These are phyloP conservation scores for Onychorhynchus coronatus DNA, from an alignment of 2,113 vertebrate genomes.

Conservation along the genomic window DNA sequence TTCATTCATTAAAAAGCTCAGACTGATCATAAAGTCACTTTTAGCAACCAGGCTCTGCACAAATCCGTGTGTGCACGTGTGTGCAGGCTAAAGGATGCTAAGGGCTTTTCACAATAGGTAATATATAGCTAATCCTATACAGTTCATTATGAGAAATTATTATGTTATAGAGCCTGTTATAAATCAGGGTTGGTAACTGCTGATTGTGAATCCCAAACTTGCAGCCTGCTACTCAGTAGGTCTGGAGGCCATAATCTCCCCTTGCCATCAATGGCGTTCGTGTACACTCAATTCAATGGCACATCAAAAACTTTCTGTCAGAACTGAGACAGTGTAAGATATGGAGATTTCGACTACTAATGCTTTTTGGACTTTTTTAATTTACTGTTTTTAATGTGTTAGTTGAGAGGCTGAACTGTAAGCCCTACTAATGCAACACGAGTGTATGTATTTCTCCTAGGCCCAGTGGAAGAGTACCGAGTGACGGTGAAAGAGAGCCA, in stretches of 20 bases:
- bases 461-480: conserved; percentile 91
- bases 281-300: neutral
- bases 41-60: neutral
- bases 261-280: neutral
- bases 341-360: neutral
- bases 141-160: neutral
- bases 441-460: conserved; percentile 64
- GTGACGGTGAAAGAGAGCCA: conserved; percentile 96
- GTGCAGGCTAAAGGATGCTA: neutral
- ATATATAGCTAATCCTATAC: neutral
- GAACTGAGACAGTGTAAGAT: neutral
- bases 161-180: neutral
- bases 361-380: neutral
- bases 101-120: neutral
- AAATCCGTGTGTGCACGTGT: neutral
- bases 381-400: neutral
- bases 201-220: neutral
- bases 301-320: neutral
- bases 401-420: neutral
- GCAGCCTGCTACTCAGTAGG: neutral
- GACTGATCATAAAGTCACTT: neutral
- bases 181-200: neutral
- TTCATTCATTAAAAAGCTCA: neutral
- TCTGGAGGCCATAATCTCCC: neutral
- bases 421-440: neutral